Base-by-base conservation (phyloP, 1,140 invertebrate genomes). In the Saccostrea glomerata region DNA sequence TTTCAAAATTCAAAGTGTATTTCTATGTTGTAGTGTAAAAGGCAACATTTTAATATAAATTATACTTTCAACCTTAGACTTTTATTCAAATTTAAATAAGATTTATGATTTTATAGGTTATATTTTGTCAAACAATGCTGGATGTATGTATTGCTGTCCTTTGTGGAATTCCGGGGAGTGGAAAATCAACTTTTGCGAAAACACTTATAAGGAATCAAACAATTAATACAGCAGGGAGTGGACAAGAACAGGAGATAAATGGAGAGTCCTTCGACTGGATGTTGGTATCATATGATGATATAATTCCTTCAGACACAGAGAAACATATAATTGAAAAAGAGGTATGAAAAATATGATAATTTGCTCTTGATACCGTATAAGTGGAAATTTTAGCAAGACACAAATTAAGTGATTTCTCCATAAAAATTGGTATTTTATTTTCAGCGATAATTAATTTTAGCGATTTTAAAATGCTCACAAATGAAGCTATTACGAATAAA, bases 111-210 rank as follows among this genome's bases (percentile, higher is more conserved):
- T 63, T 63, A 7, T 63, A 20, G 58, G 58, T 60, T 20, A 20
- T 60, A n/a, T 20, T 63, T 63, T 63, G 47, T 47, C 58, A 15
- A 36, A 15, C 9, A 77, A 77, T 77, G 70, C 30, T 30, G 25
- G 30, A 77, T 17, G 54, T 85, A 3, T 90, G 87, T 54, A 7
- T 90, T n/a, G 56, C 87, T 58, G 82, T 90, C 23, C 56, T 90
- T 11, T 88, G 70, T 88, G 89, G 89, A 0, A 23, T 90, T 20
- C 89, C 89, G 47, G 89, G 25, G 47, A 54, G 82, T 84, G 89
- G 89, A 40, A 90, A 90, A 70, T 86, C 85, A 0, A 84, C 77
- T 6, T 54, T 88, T 4, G 77, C 86, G n/a, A 88, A 82, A 70
- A 11, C 7, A 12, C 25, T 77, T 6, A 77, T 77, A 12, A 36